These are phyloP conservation scores for Dolomedes plantarius DNA, from an alignment of 2,888 invertebrate species.

Conservation along the genomic window DNA sequence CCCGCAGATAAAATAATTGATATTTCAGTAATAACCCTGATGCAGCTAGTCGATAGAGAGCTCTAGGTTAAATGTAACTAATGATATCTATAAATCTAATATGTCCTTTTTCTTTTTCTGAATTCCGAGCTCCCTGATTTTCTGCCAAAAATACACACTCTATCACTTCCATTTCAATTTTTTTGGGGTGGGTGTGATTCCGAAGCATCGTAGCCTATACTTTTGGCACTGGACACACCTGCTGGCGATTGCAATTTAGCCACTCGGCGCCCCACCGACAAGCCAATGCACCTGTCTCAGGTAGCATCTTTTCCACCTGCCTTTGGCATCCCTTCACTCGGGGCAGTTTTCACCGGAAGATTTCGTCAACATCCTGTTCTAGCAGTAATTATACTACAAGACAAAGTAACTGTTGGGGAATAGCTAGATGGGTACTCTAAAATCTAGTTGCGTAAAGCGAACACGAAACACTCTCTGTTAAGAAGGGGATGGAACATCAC, in stretches of 20 bases:
- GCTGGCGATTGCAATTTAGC: slow-evolving; percentile 16
- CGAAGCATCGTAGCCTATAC: background rate
- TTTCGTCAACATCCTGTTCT: slow-evolving; percentile 55
- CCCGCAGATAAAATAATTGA: too few relatives aligned
- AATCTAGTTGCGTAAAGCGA: slow-evolving; percentile 10
- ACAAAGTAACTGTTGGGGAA: background rate
- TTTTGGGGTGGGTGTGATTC: background rate
- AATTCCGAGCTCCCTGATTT: too few relatives aligned
- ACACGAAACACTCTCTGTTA: background rate
- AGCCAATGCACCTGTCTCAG: slow-evolving; percentile 42
- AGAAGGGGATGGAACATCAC: background rate
- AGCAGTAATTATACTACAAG: slow-evolving; percentile 33
- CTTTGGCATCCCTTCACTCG: background rate
- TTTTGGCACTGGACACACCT: slow-evolving; percentile 36
- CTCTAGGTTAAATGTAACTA: too few relatives aligned
- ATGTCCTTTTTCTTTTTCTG: too few relatives aligned
- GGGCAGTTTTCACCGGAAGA: slow-evolving; percentile 28
- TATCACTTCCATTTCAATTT: background rate
- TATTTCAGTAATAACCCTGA: too few relatives aligned
- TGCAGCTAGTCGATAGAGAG: too few relatives aligned
- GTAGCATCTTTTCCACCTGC: slow-evolving; percentile 52
- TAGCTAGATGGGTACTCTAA: background rate
- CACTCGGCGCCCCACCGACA: slow-evolving; percentile 12
- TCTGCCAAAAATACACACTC: background rate
- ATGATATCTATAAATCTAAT: too few relatives aligned